These are phyloP conservation scores for Stegodyphus dumicola DNA, from an alignment of 1,140 invertebrate genomes.

Conservation along the genomic window DNA sequence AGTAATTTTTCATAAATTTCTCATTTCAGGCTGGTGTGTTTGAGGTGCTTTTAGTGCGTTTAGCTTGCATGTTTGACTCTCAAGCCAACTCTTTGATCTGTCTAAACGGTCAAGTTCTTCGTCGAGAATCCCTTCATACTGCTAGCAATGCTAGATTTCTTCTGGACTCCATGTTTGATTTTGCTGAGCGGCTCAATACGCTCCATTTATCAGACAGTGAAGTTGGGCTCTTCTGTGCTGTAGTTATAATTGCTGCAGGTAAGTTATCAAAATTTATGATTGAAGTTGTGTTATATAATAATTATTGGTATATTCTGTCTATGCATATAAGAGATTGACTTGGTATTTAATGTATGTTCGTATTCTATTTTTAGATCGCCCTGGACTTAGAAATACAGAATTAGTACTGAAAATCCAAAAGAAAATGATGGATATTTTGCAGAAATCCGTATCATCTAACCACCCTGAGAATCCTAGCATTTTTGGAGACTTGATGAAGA, in stretches of 20 bases:
- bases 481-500: constrained; percentile 88
- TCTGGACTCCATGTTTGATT: constrained; percentile 97
- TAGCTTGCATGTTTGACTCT: constrained; percentile 91
- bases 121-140: constrained; percentile 88
- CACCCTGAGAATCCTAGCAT: constrained; percentile 78
- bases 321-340: background rate
- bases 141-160: constrained; percentile 90
- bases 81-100: constrained; percentile 89
- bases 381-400: constrained; percentile 90
- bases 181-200: constrained; percentile 92
- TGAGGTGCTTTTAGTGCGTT: constrained; percentile 89
- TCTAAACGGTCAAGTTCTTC: constrained; percentile 90
- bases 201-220: constrained; percentile 91
- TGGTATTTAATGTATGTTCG: constrained; percentile 9
- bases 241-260: constrained; percentile 92
- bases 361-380: constrained; percentile 76
- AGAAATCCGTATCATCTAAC: constrained; percentile 83
- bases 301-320: background rate
- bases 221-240: constrained; percentile 92
- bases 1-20: constrained; percentile 27
- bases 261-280: constrained; percentile 63
- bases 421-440: constrained; percentile 85
- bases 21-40: constrained; percentile 80
- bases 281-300: background rate
- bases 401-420: constrained; percentile 92